phyloP scores from a whole-genome alignment of 2,888 invertebrate genomes.

The Gastrophysa polygoni region DNA sequence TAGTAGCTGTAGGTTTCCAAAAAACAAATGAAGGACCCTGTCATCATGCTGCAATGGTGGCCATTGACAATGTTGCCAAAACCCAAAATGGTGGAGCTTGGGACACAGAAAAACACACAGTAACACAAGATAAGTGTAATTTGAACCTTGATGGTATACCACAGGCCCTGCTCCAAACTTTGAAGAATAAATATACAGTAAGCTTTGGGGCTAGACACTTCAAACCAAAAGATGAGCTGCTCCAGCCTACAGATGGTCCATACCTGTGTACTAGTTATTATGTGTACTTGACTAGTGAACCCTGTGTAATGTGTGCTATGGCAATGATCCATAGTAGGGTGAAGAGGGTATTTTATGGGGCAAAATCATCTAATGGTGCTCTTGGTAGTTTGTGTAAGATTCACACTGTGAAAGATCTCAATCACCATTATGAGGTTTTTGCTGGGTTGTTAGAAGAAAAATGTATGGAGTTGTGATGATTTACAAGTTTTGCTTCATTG shows the following conservation, averaged over 20 bases:
- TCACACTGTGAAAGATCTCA: constrained; percentile 78
- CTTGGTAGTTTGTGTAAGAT: constrained; percentile 74
- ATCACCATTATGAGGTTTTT: constrained; percentile 93
- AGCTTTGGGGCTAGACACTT: constrained; percentile 58
- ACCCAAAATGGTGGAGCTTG: constrained; percentile 82
- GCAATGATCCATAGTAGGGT: constrained; percentile 90
- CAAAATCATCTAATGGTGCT: constrained; percentile 67
- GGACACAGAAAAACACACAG: constrained; percentile 43
- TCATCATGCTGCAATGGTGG: constrained; percentile 85
- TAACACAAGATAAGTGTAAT: not conserved
- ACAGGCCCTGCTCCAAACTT: constrained; percentile 45
- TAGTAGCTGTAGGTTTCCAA: constrained; percentile 72
- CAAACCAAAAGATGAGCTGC: constrained; percentile 51
- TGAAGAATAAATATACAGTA: constrained; percentile 37
- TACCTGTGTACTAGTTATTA: constrained; percentile 90
- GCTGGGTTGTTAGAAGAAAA: constrained; percentile 63
- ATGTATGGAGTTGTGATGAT: constrained; percentile 45
- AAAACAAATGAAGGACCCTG: constrained; percentile 68
- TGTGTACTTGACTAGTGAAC: constrained; percentile 82
- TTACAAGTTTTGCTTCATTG: not conserved
- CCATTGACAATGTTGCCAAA: constrained; percentile 83
- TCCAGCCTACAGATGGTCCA: constrained; percentile 62
- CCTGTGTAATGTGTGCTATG: constrained; percentile 96
- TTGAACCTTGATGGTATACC: constrained; percentile 57
- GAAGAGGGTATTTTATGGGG: constrained; percentile 78